Evolutionary conservation across 2,113 vertebrate species (phyloP).

Genomic region (Crocuta crocuta): DNA sequence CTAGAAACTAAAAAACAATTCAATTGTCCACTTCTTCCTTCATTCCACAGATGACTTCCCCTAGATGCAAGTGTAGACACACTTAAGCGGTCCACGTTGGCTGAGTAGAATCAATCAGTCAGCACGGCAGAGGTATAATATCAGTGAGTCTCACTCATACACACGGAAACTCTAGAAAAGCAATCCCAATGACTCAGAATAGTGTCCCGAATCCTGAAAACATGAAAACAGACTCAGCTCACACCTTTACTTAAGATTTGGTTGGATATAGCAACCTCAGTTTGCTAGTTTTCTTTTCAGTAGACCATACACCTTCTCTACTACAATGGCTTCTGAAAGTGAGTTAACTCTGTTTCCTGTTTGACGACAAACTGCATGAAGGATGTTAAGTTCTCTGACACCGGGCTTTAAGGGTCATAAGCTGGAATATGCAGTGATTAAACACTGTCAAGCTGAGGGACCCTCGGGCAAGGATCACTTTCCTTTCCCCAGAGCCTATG

Average conservation of each 20-base stretch:
- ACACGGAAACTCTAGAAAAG: not conserved
- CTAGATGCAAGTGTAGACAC: not conserved
- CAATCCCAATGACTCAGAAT: not conserved
- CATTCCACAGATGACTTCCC: not conserved
- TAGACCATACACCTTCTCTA: not conserved
- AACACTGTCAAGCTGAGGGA: too few relatives aligned
- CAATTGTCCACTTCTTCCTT: not conserved
- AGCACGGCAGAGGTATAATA: not conserved
- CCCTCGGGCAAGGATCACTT: not conserved
- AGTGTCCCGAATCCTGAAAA: not conserved
- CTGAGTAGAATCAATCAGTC: too few relatives aligned
- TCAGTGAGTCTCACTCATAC: not conserved
- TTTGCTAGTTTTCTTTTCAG: not conserved
- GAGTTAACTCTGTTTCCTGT: slow-evolving; percentile 59
- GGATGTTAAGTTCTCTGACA: slow-evolving; percentile 47
- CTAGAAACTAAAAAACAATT: not conserved
- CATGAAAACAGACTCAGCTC: not conserved
- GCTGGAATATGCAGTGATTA: slow-evolving; percentile 31
- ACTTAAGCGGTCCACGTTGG: not conserved
- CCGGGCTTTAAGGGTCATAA: slow-evolving; percentile 37
- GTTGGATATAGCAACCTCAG: not conserved
- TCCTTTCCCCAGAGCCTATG: too few relatives aligned
- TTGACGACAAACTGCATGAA: slow-evolving; percentile 40
- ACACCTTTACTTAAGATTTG: not conserved
- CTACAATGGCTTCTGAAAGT: slow-evolving; percentile 38